Evolutionary conservation across 2,113 vertebrate species (phyloP).

Genomic region (Sylvilagus bachmani): DNA sequence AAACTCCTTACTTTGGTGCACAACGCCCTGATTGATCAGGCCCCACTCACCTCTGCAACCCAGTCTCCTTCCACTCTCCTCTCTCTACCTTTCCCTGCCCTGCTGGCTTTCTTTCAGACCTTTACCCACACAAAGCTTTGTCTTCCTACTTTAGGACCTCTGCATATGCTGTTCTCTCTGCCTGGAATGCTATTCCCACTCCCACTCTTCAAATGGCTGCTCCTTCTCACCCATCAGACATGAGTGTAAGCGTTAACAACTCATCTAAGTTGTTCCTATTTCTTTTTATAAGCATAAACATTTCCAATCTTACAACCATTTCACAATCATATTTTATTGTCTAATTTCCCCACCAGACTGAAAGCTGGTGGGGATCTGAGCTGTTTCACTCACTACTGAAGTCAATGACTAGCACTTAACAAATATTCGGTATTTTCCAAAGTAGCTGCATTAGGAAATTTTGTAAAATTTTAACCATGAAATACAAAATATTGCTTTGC

Average conservation of each 20-base stretch:
- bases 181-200: background rate
- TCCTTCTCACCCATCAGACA: constrained; percentile 20
- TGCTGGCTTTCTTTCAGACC: constrained; percentile 3
- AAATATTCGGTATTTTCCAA: constrained; percentile 32
- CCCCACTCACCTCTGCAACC: background rate
- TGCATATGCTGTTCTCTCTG: too few species aligned
- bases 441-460: background rate
- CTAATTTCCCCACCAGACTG: background rate
- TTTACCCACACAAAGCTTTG: background rate
- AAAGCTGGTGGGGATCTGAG: background rate
- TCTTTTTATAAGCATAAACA: constrained; percentile 10
- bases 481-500: background rate
- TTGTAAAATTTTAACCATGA: background rate
- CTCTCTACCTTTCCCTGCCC: background rate
- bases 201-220: background rate
- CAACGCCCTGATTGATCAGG: background rate
- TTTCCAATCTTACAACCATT: constrained; percentile 1
- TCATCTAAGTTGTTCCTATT: background rate
- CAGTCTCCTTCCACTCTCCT: background rate
- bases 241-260: background rate
- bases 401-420: background rate
- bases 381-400: background rate
- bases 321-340: background rate
- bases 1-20: background rate
- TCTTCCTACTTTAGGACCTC: background rate